Evolutionary conservation across 2,888 invertebrate species (phyloP).

Genomic region (Dyspetes luteomarginatus): DNA sequence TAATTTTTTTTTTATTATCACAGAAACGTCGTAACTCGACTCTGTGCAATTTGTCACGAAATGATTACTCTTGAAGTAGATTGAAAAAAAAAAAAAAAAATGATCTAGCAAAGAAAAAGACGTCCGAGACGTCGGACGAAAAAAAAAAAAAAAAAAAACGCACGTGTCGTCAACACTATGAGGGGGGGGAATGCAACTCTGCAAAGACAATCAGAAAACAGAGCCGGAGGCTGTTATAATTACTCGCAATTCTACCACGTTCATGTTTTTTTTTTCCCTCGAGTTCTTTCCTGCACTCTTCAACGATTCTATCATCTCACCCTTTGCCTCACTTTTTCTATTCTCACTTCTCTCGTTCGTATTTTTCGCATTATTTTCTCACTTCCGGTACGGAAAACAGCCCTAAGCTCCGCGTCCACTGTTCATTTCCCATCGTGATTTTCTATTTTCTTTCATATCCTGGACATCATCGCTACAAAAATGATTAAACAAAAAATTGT

Average conservation of each 20-base stretch:
- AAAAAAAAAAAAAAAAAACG: slow-evolving; percentile 18
- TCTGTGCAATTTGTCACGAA: slow-evolving; percentile 53
- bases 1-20: slow-evolving; percentile 9
- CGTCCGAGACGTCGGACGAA: background rate
- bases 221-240: slow-evolving; percentile 73
- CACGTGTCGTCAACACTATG: slow-evolving; percentile 35
- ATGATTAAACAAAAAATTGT: too few species aligned
- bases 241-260: slow-evolving; percentile 65
- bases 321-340: slow-evolving; percentile 21
- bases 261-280: slow-evolving; percentile 60
- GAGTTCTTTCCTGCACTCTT: background rate
- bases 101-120: slow-evolving; percentile 2
- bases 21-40: slow-evolving; percentile 34
- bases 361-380: slow-evolving; percentile 25
- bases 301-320: slow-evolving; percentile 6
- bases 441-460: background rate
- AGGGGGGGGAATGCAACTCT: slow-evolving; percentile 24
- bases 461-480: background rate
- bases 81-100: slow-evolving; percentile 16
- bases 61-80: slow-evolving; percentile 50
- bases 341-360: slow-evolving; percentile 10
- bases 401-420: background rate
- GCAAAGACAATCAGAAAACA: slow-evolving; percentile 59
- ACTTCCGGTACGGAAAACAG: background rate
- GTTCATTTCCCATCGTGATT: background rate